Conservation (phyloP, 2,888 invertebrate genomes). For the Euzetes globulus region DNA sequence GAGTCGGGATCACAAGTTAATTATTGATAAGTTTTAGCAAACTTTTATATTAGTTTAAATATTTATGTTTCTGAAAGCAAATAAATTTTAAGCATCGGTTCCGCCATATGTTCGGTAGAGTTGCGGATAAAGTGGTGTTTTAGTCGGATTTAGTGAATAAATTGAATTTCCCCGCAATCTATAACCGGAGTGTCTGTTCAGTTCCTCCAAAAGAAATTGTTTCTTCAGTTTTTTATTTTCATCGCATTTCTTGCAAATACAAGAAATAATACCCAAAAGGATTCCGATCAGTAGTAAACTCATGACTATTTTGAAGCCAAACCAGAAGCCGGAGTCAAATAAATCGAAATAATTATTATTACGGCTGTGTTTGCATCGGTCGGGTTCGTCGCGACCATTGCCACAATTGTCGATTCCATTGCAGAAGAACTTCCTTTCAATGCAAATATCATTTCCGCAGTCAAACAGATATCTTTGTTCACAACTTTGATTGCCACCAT, state of each 20-base stretch:
- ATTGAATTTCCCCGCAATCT: neutral
- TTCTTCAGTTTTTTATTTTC: neutral
- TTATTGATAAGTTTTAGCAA: neutral
- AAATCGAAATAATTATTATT: constrained; percentile 21
- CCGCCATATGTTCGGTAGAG: constrained; percentile 10
- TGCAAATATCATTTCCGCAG: constrained; percentile 1
- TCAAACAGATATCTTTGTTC: neutral
- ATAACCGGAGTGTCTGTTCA: neutral
- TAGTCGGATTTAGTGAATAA: neutral
- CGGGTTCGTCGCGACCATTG: constrained; percentile 21
- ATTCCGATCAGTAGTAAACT: constrained; percentile 1
- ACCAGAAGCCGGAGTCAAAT: constrained; percentile 13
- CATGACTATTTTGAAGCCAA: constrained; percentile 11
- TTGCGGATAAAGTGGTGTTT: constrained; percentile 24
- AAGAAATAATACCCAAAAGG: neutral
- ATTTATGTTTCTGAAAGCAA: neutral
- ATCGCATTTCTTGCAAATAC: constrained; percentile 19
- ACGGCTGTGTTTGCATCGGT: neutral
- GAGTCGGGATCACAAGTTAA: constrained; percentile 11
- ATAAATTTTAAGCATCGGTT: neutral
- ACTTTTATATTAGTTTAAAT: too few relatives aligned
- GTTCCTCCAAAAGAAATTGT: neutral
- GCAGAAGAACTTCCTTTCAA: constrained; percentile 1
- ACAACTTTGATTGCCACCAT: too few relatives aligned
- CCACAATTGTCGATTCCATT: constrained; percentile 34